These are phyloP conservation scores for Decapterus maruadsi DNA, from an alignment of 2,797 vertebrate genomes.

Conservation along the genomic window DNA sequence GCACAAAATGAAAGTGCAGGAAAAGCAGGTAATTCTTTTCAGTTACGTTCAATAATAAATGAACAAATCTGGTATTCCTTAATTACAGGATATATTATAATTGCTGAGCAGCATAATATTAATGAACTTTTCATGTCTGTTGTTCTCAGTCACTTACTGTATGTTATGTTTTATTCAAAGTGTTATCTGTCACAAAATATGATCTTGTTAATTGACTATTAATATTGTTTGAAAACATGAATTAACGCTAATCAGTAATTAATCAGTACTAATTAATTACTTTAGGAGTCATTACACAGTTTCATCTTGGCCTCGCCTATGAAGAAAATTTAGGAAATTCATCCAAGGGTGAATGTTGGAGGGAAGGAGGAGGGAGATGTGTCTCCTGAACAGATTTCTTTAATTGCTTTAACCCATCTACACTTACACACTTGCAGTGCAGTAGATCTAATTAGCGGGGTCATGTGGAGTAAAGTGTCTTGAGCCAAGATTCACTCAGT, in stretches of 20 bases:
- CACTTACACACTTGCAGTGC: no score
- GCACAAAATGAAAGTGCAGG: background rate
- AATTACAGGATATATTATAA: background rate
- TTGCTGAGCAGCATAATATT: background rate
- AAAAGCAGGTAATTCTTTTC: background rate
- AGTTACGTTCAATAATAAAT: background rate
- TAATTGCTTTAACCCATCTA: conserved; percentile 14
- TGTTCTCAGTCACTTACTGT: background rate
- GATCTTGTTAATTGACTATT: background rate
- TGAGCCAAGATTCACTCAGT: conserved; percentile 1
- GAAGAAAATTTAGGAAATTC: background rate
- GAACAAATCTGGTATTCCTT: background rate
- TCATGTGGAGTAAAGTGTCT: conserved; percentile 4
- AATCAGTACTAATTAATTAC: background rate
- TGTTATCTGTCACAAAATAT: conserved; percentile 7
- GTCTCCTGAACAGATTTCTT: conserved; percentile 12
- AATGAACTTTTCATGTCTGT: background rate
- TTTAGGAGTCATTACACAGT: background rate
- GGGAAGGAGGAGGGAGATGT: background rate
- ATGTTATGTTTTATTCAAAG: background rate
- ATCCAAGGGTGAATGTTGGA: background rate
- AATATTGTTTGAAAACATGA: background rate
- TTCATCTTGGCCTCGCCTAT: background rate
- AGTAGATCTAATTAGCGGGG: conserved; percentile 1
- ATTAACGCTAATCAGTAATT: background rate